These are phyloP conservation scores for Coremacera marginata DNA, from an alignment of 2,888 invertebrate species.

Conservation along the genomic window DNA sequence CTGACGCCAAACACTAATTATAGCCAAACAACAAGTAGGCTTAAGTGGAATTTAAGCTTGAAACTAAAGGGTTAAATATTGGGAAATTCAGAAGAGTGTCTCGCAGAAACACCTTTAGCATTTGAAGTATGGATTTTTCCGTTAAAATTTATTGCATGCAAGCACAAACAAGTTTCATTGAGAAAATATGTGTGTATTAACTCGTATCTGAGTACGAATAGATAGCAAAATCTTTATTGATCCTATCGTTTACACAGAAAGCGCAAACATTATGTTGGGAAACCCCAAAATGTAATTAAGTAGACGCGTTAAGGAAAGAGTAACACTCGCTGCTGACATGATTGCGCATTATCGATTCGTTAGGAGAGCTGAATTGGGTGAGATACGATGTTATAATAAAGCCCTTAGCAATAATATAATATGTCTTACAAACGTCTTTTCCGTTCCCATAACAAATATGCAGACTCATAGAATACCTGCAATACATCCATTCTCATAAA, in stretches of 20 bases:
- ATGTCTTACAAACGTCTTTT: too few species aligned
- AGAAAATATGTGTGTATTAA: not conserved
- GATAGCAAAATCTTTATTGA: not conserved
- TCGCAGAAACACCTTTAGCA: not conserved
- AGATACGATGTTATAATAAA: too few species aligned
- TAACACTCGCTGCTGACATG: too few species aligned
- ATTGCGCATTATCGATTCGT: too few species aligned
- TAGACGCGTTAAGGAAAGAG: too few species aligned
- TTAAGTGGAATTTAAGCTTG: constrained; percentile 20
- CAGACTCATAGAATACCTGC: too few species aligned
- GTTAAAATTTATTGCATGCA: not conserved
- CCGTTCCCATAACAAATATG: too few species aligned
- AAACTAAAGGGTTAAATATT: constrained; percentile 54
- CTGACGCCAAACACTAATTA: constrained; percentile 62
- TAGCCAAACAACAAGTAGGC: constrained; percentile 43
- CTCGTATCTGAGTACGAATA: not conserved
- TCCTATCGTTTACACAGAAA: not conserved
- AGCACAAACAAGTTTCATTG: constrained; percentile 3
- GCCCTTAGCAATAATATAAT: too few species aligned
- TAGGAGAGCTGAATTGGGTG: too few species aligned
- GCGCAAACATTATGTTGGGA: constrained; percentile 53
- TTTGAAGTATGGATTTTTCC: not conserved
- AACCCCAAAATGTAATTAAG: constrained; percentile 59
- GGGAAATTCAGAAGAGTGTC: constrained; percentile 51
- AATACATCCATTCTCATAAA: too few species aligned